Evolutionary conservation across 2,797 vertebrate genomes (phyloP), one percentile per base, ranked within the genome.

Genomic region (Manis javanica): DNA sequence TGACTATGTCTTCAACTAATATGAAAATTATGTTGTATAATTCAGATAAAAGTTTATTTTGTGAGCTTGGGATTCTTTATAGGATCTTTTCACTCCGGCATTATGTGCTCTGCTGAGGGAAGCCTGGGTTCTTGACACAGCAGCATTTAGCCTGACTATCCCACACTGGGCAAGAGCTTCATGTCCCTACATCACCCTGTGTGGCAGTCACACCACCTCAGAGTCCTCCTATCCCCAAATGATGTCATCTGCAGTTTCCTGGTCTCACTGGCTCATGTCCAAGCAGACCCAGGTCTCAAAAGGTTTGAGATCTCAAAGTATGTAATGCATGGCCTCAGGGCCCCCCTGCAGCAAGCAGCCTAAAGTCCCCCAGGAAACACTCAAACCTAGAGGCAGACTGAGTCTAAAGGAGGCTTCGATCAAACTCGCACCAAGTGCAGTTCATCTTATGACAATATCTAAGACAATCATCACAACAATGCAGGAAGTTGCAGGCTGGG

Each of bases 321-420:
- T 49, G 0, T 21, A 10, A 0, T 53, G 42, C 2, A 9, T 83
- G 29, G 7, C 29, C 3, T 10, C 42, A 61, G 29, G 12, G 0
- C 10, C 9, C 3, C 42, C 15, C 46, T 61, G 24, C 29, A 74
- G 9, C 18, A 49, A 16, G 19, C 2, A 84, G 12, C 15, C 5
- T 49, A 42, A n/a, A 39, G 9, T 68, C 24, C 91, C 9, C 4
- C 53, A 9, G 2, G 23, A 72, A 84, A 16, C 34, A 55, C 1
- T 37, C 13, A 46, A 46, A 72, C 2, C 5, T 11, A 39, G 16
- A 71, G 11, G 18, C 14, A 85, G 29, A 23, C 0, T 64, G 79
- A 77, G 29, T 29, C 4, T 64, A 69, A 59, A 96, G 15, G 57
- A 79, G 74, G 8, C 12, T 51, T 6, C 5, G 23, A 2, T 1